These are phyloP conservation scores for Dendropsophus ebraccatus DNA, from an alignment of 2,113 vertebrate genomes.

Conservation along the genomic window DNA sequence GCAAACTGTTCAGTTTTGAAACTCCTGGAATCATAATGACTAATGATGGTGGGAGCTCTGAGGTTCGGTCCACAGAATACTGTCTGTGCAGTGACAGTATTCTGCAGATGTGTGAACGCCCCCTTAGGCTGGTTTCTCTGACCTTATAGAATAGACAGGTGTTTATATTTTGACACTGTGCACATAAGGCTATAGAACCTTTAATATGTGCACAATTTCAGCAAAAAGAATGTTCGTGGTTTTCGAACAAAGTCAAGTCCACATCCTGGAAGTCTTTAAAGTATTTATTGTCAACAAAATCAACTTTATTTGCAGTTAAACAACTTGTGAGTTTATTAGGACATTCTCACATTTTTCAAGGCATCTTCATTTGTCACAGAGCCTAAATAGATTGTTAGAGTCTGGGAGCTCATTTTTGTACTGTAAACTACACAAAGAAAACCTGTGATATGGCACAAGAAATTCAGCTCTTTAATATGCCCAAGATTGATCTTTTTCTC, in stretches of 20 bases:
- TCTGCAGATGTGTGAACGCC: too few species aligned
- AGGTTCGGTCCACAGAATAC: too few species aligned
- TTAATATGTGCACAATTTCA: neutral
- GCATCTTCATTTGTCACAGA: constrained; percentile 21
- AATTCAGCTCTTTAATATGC: neutral
- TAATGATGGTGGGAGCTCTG: too few species aligned
- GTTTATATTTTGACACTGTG: too few species aligned
- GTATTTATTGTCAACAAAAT: constrained; percentile 39
- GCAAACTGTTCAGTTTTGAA: too few species aligned
- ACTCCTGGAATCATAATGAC: too few species aligned
- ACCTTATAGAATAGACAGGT: too few species aligned
- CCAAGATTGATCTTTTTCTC: neutral
- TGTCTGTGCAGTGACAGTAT: too few species aligned
- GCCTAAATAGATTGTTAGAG: neutral
- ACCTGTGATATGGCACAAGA: neutral
- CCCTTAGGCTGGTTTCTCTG: too few species aligned
- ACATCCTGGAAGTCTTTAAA: constrained; percentile 10
- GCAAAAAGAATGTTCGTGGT: neutral
- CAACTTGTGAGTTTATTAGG: neutral
- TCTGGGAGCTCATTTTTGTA: neutral
- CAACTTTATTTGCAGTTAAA: constrained; percentile 53
- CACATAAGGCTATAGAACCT: too few species aligned
- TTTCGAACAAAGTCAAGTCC: neutral
- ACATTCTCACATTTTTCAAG: neutral
- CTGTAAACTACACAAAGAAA: constrained; percentile 13